A percentile compares a stretch with the other conserved stretches of the same genome.
Evolutionary conservation across 2,797 vertebrate species (phyloP).

Genomic region (Urocyon cinereoargenteus): DNA sequence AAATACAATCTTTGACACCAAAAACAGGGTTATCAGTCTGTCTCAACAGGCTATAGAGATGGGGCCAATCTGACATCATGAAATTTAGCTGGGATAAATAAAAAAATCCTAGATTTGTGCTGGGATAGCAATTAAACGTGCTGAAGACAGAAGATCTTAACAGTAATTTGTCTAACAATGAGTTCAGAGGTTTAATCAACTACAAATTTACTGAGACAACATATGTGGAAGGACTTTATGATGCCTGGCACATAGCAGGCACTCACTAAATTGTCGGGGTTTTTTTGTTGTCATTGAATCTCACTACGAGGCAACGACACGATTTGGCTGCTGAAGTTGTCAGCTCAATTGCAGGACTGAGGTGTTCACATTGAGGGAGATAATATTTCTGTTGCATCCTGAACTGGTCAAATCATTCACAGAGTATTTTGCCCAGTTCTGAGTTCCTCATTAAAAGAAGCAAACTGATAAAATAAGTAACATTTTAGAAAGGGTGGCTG

Average conservation of each 20-base stretch:
- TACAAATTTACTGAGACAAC: neutral
- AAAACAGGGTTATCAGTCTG: constrained; percentile 17
- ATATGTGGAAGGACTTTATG: neutral
- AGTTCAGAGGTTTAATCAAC: constrained; percentile 4
- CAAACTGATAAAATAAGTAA: neutral
- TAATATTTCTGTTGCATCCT: neutral
- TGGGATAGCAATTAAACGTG: neutral
- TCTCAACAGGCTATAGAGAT: neutral
- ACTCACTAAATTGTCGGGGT: neutral
- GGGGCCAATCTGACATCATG: neutral
- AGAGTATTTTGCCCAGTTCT: neutral
- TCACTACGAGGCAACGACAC: neutral
- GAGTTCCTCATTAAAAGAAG: neutral
- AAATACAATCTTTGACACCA: neutral
- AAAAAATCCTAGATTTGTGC: constrained; percentile 31
- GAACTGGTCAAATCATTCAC: neutral
- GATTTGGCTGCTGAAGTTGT: neutral
- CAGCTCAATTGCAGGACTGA: neutral
- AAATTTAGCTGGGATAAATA: neutral
- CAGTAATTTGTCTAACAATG: neutral
- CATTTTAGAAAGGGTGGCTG: neutral
- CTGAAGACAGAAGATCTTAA: neutral
- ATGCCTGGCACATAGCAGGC: neutral
- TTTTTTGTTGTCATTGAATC: neutral
- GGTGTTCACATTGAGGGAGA: neutral